These are phyloP conservation scores for Podotricha telesiphe DNA, from an alignment of 2,888 invertebrate genomes.

Conservation along the genomic window DNA sequence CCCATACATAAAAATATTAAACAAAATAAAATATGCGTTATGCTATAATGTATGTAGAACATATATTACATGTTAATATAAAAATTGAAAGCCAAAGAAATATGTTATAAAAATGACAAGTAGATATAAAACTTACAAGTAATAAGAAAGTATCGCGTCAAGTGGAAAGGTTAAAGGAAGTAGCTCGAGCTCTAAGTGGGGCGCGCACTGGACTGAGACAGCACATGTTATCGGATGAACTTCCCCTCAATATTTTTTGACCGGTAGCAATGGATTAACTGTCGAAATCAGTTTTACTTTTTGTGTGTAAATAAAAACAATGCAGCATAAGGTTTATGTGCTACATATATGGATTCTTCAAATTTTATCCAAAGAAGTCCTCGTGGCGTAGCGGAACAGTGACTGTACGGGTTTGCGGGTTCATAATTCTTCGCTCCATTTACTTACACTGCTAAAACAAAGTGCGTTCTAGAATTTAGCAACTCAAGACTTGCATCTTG, in stretches of 20 bases:
- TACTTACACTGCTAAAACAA: no score
- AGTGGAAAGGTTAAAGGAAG: conserved; percentile 47
- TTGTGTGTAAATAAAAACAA: conserved; percentile 24
- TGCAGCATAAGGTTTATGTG: conserved; percentile 12
- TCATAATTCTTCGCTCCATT: no score
- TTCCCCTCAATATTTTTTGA: conserved; percentile 31
- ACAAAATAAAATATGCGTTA: no score
- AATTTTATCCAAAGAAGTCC: background rate
- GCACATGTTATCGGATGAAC: conserved; percentile 41
- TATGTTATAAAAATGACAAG: background rate
- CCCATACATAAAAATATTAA: no score
- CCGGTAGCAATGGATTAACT: conserved; percentile 22
- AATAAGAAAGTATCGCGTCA: conserved; percentile 40
- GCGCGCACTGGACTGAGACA: conserved; percentile 44
- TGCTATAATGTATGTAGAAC: no score
- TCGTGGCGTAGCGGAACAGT: no score
- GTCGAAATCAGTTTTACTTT: conserved; percentile 20
- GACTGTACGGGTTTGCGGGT: no score
- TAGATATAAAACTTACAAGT: background rate
- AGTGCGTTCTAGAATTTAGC: no score
- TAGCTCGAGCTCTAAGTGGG: conserved; percentile 44
- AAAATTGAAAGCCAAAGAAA: no score
- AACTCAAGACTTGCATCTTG: no score
- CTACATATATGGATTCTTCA: background rate
- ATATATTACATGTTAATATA: no score